Base-by-base conservation (phyloP, 1,140 invertebrate genomes). In the Drosophila sechellia region DNA sequence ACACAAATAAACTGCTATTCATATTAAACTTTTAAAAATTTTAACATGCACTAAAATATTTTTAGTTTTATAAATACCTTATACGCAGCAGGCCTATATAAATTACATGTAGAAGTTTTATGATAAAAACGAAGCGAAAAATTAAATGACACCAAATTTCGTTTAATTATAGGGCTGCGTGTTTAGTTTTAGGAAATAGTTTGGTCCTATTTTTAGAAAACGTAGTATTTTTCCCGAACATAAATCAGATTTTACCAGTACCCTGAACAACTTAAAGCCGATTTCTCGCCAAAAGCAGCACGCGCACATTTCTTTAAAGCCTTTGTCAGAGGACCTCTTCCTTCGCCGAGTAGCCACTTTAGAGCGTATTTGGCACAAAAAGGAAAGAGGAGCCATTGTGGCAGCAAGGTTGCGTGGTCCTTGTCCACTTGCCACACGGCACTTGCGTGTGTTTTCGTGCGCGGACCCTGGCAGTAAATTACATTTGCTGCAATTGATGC, bases 401-500 rank as follows among this genome's bases (percentile, higher is more conserved):
- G 53, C 52, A 17, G 50, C 52, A 65, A 75, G 59, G 59, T 75
- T 77, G 73, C 64, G 40, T 56, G 63, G 55, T 43, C 49, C 63
- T 69, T 69, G 73, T 75, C 53, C 48, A 70, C 65, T 65, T 68
- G 39, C 59, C 59, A 48, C 63, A 64, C 43, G 60, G 39, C 71
- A 69, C 73, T 77, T 77, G 56, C 64, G 64, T 77, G 74, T 54
- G 52, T 75, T 63, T 59, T 73, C 48, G 71, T 63, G 68, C 52
- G 42, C 50, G 50, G 45, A 49, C 50, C 31, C 52, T 35, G 40
- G 71, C 71, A 66, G 73, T 86, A 86, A 85, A 86, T 85, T 85
- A 81, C 63, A 75, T 78, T 75, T 53, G 56, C 49, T 75, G 58
- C 85, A 80, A 85, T 87, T 78, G 80, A 87, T 86, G 68, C 71